A percentile compares a stretch with the other conserved stretches of the same genome.
phyloP scores from a whole-genome alignment of 1,140 invertebrate species.

The Tetramorium parvispinum region DNA sequence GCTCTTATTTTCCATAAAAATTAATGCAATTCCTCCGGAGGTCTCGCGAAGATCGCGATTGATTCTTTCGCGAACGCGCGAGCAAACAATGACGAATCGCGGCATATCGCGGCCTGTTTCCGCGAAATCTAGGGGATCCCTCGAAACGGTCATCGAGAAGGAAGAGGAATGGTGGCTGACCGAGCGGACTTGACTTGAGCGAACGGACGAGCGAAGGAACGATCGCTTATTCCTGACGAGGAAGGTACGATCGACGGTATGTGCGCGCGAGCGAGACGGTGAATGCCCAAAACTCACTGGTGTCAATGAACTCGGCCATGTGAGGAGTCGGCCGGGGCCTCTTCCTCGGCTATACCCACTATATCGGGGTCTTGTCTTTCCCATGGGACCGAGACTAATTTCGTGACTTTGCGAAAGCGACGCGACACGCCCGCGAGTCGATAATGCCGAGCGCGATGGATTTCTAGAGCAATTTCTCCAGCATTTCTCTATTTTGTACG shows the following conservation, averaged over 20 bases:
- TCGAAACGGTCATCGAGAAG: constrained; percentile 54
- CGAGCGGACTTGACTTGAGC: constrained; percentile 59
- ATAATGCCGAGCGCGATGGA: constrained; percentile 33
- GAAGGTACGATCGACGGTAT: constrained; percentile 62
- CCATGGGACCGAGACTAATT: constrained; percentile 85
- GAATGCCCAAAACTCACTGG: constrained; percentile 85
- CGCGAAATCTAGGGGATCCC: constrained; percentile 39
- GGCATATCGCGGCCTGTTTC: constrained; percentile 22
- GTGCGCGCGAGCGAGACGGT: constrained; percentile 77
- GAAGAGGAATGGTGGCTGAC: constrained; percentile 49
- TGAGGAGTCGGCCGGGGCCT: constrained; percentile 80
- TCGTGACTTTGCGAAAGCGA: constrained; percentile 82
- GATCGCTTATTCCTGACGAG: constrained; percentile 71
- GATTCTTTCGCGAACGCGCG: neutral
- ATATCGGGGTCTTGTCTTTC: constrained; percentile 86
- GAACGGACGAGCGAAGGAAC: constrained; percentile 62
- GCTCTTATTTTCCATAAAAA: constrained; percentile 2
- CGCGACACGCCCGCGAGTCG: constrained; percentile 39
- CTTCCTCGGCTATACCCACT: constrained; percentile 78
- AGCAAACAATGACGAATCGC: constrained; percentile 5
- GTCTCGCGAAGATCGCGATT: neutral
- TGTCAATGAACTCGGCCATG: constrained; percentile 86
- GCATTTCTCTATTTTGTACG: neutral
- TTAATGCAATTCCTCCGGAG: neutral
- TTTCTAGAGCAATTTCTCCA: constrained; percentile 28